A percentile compares a stretch with the other conserved stretches of the same genome.
Conservation (phyloP, 2,113 vertebrate genomes). For the Tapirus terrestris region DNA sequence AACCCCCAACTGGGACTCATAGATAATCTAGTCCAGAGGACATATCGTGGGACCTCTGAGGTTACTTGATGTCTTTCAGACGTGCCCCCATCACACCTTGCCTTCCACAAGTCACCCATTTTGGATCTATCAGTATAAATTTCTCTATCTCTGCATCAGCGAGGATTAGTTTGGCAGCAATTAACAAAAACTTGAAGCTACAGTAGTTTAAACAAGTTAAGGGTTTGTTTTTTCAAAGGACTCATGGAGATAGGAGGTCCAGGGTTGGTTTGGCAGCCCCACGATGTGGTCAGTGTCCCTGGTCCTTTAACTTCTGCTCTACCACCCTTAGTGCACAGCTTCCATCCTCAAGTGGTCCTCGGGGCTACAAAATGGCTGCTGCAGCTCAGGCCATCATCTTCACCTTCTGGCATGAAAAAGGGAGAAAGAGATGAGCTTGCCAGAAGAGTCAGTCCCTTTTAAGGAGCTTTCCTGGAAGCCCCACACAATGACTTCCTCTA, state of each 20-base stretch:
- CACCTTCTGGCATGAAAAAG: not conserved
- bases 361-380: not conserved
- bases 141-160: not conserved
- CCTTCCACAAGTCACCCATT: not conserved
- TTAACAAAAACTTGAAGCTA: not conserved
- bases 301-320: not conserved
- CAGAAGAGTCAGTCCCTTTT: not conserved
- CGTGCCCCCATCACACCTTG: not conserved
- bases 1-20: not conserved
- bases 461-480: not conserved
- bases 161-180: not conserved
- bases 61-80: not conserved
- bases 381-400: not conserved
- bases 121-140: not conserved
- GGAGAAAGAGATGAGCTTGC: not conserved
- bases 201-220: not conserved
- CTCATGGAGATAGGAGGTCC: not conserved
- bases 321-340: not conserved
- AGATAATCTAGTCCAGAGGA: not conserved
- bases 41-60: not conserved
- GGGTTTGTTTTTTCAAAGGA: not conserved
- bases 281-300: not conserved
- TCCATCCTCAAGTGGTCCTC: not conserved
- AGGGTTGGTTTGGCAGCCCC: not conserved
- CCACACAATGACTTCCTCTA: not conserved